phyloP scores from a whole-genome alignment of 2,888 invertebrate genomes.

The Pedicia rivosa region DNA sequence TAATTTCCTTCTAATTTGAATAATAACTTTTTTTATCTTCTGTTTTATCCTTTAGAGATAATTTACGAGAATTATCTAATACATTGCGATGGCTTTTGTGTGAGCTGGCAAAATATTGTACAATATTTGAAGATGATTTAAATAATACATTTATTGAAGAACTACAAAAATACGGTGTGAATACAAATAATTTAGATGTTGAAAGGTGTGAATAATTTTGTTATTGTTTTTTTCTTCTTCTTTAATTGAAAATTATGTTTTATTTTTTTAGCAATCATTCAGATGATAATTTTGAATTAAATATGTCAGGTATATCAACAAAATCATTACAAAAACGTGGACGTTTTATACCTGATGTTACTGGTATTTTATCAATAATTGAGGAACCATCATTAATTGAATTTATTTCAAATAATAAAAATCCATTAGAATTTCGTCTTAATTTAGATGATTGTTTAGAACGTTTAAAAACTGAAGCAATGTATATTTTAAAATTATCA shows the following conservation, averaged over 20 bases:
- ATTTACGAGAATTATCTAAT: constrained; percentile 44
- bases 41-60: constrained; percentile 36
- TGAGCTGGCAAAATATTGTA: constrained; percentile 57
- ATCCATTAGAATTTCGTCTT: constrained; percentile 21
- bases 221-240: too few species aligned
- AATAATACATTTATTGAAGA: constrained; percentile 57
- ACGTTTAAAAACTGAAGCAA: constrained; percentile 50
- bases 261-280: not conserved
- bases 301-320: constrained; percentile 15
- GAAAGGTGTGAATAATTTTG: not conserved
- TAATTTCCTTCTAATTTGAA: not conserved
- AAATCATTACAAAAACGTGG: constrained; percentile 18
- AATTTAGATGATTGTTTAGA: constrained; percentile 52
- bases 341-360: constrained; percentile 56
- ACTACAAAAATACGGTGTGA: constrained; percentile 11
- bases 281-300: constrained; percentile 2
- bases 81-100: constrained; percentile 47
- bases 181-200: not conserved
- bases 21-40: constrained; percentile 6
- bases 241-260: not conserved
- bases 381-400: constrained; percentile 42
- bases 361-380: constrained; percentile 39
- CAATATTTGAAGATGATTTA: constrained; percentile 60
- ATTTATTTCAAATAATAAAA: constrained; percentile 38
- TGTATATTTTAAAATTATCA: constrained; percentile 47